Evolutionary conservation across 2,797 vertebrate genomes (phyloP), one percentile per base, ranked within the genome.

Genomic region (Trachops cirrhosus): DNA sequence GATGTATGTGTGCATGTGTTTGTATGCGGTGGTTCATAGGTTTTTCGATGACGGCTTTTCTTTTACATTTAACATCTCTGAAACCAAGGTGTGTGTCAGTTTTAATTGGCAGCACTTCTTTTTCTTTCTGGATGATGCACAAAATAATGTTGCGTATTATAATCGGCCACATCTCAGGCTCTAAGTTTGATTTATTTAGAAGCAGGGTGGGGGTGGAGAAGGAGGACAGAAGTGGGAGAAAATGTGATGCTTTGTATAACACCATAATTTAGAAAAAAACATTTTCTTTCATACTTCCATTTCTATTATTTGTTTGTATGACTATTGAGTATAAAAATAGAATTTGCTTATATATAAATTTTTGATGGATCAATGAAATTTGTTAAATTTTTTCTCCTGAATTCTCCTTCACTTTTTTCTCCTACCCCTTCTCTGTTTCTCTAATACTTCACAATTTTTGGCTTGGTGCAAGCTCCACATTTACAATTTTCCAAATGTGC

Each of bases 141-240:
- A 85, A 85, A 95, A 92, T 89, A 59, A 59, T 48, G 0, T 22
- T 32, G 22, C 21, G 24, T 92, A 29, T 88, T 92, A 70, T 89
- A 84, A 85, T 64, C 2, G 34, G 46, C n/a, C 46, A 44, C 37
- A 68, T 89, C 67, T 85, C 91, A 95, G 24, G 6, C n/a, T 89
- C 10, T 89, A 79, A 88, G 78, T 86, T 90, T 92, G 67, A 95
- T 85, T 96, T 94, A 83, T 91, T 92, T 94, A 44, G 57, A 71
- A n/a, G 34, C 2, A 12, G 22, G 3, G 24, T 1, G 1, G 4
- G 8, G 22, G 32, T 83, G 10, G 9, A 54, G 21, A 22, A 91
- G 26, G 21, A 89, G 16, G 21, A 54, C 29, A 70, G n/a, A 75
- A 93, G 29, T 80, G 62, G 70, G 41, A 83, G 52, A 59, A 93